Evolutionary conservation across 2,888 invertebrate species (phyloP).

Genomic region (Cerastoderma edule): DNA sequence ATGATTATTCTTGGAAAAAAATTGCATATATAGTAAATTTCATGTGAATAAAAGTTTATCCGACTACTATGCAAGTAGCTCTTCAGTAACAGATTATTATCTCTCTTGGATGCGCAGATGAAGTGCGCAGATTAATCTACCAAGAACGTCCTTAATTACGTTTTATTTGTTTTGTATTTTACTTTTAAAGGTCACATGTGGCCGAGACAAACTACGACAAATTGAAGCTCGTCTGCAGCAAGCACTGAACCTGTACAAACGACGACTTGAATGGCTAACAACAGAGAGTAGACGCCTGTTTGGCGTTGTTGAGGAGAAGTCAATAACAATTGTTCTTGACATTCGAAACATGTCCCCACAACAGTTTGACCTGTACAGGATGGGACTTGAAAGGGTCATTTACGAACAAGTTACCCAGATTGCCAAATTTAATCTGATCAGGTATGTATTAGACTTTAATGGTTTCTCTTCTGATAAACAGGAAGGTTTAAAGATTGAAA

Average conservation of each 20-base stretch:
- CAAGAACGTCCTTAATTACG: background rate
- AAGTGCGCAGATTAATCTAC: background rate
- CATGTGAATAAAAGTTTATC: background rate
- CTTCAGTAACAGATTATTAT: background rate
- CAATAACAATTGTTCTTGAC: conserved; percentile 81
- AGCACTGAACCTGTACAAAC: conserved; percentile 78
- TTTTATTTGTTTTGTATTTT: too few species aligned
- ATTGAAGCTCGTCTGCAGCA: conserved; percentile 77
- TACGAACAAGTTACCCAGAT: conserved; percentile 81
- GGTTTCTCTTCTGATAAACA: too few species aligned
- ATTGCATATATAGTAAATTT: too few species aligned
- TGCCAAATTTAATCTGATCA: conserved; percentile 82
- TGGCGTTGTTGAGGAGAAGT: conserved; percentile 82
- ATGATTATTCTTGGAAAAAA: too few species aligned
- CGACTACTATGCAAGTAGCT: background rate
- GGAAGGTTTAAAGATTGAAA: too few species aligned
- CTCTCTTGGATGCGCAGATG: background rate
- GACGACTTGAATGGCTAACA: conserved; percentile 83
- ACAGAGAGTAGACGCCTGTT: conserved; percentile 82
- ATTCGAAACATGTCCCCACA: conserved; percentile 81
- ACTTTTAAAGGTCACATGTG: conserved; percentile 75
- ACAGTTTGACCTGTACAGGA: conserved; percentile 82
- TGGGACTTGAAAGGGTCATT: conserved; percentile 79
- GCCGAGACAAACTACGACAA: conserved; percentile 78
- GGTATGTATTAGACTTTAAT: conserved; percentile 65